Base-by-base conservation (phyloP, 2,888 invertebrate genomes). In the Metalampra italica region DNA sequence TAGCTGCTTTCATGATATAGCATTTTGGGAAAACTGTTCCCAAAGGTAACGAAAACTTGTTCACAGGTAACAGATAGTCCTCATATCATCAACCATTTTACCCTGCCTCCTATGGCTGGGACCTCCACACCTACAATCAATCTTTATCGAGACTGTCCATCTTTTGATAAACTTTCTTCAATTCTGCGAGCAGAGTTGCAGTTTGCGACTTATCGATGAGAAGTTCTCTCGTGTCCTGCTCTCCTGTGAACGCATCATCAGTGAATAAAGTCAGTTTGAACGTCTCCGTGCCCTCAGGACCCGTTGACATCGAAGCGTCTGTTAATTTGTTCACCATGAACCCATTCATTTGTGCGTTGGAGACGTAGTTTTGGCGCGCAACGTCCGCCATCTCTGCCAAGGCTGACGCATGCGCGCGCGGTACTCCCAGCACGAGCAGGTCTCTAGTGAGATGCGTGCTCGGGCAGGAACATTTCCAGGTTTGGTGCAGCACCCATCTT, bases 241-340 rank as follows among this genome's bases (percentile, higher is more conserved):
- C 79, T 1, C 82, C 83, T 0, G 78, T 71, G 45, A 80, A 71
- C 1, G 68, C 71, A 43, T 82, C 78, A 9, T 82, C 75, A 0
- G 71, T 68, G 49, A 70, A 71, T 1, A 89, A 59, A 0, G 75
- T 75, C 15, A 88, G 62, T 50, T 75, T 78, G 36, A 71, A 57
- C 0, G 78, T 68, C 54, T 84, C 82, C 0, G 82, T 64, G 0
- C 75, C 80, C 43, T 75, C 71, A 0, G 86, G 86, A 0, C 78
- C 85, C 0, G 76, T 55, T 0, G 71, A 49, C 0, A 67, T 53
- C 0, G 74, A 54, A 0, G 78, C 70, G 45, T 84, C 83, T 0
- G 77, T 79, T 30, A 89, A 51, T 60, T 82, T 83, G 65, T 87
- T 86, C 7, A 87, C 88, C 74, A 75, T 76, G 52, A 85, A 81